Percentiles rank a stretch among this genome's conserved stretches.
phyloP scores from a whole-genome alignment of 2,888 invertebrate genomes.

The Eupsilia transversa region DNA sequence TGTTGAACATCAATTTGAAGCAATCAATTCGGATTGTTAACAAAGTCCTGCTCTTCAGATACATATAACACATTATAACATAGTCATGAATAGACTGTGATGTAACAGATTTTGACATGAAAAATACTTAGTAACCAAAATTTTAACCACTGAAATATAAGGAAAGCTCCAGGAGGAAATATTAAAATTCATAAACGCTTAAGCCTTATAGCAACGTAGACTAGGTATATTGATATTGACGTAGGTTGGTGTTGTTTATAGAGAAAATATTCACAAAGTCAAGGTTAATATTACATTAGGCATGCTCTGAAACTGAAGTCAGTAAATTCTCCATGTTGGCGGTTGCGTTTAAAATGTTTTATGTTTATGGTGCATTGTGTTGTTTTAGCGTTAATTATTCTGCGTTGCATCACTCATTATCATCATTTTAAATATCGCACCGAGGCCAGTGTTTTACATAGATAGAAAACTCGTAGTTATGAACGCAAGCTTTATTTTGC shows the following conservation, averaged over 20 bases:
- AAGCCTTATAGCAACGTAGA: neutral
- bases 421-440: constrained; percentile 58
- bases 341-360: constrained; percentile 31
- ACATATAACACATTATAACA: constrained; percentile 69
- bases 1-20: constrained; percentile 81
- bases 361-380: constrained; percentile 55
- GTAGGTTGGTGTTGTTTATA: constrained; percentile 19
- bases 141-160: neutral
- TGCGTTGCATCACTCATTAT: constrained; percentile 53
- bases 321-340: constrained; percentile 34
- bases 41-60: constrained; percentile 60
- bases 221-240: constrained; percentile 14
- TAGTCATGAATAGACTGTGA: constrained; percentile 71
- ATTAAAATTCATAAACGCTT: neutral
- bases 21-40: constrained; percentile 76
- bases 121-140: constrained; percentile 5
- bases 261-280: constrained; percentile 32
- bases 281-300: constrained; percentile 38
- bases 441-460: constrained; percentile 64
- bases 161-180: neutral
- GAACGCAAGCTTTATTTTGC: constrained; percentile 66
- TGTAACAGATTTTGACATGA: constrained; percentile 50
- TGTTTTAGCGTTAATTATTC: constrained; percentile 44
- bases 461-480: constrained; percentile 49
- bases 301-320: constrained; percentile 31